Conservation (phyloP, 2,888 invertebrate species). For the Philereme transversata region DNA sequence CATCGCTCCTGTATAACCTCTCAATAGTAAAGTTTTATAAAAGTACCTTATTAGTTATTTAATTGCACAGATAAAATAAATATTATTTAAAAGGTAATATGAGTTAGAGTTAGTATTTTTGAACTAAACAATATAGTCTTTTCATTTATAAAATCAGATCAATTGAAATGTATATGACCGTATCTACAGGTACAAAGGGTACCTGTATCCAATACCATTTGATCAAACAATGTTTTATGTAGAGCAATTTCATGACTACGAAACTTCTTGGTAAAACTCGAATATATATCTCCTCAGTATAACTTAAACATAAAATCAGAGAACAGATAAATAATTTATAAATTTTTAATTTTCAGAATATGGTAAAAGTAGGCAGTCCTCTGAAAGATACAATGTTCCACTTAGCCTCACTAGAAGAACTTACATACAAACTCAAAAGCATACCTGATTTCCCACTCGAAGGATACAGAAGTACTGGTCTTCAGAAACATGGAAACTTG, state of each 20-base stretch:
- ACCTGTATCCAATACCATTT: constrained; percentile 7
- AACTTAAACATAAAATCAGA: background rate
- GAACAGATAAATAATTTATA: background rate
- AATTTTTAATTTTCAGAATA: constrained; percentile 10
- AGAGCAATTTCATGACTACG: background rate
- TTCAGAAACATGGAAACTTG: constrained; percentile 40
- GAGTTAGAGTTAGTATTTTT: too few relatives aligned
- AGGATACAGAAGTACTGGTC: constrained; percentile 42
- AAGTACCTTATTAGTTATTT: too few relatives aligned
- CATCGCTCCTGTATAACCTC: too few relatives aligned
- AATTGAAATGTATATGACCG: too few relatives aligned
- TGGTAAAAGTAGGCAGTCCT: constrained; percentile 2
- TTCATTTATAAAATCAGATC: too few relatives aligned
- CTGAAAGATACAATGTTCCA: constrained; percentile 11
- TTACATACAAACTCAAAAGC: constrained; percentile 16
- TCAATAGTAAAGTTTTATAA: too few relatives aligned
- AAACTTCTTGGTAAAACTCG: background rate
- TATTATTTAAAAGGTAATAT: too few relatives aligned
- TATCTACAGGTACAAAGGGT: too few relatives aligned
- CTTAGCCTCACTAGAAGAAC: constrained; percentile 5
- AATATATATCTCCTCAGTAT: background rate
- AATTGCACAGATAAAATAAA: too few relatives aligned
- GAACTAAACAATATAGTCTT: too few relatives aligned
- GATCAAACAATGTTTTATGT: constrained; percentile 12
- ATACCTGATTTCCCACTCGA: constrained; percentile 38